These are phyloP conservation scores for Poicephalus meyeri DNA, from an alignment of 2,113 vertebrate genomes.

Conservation along the genomic window DNA sequence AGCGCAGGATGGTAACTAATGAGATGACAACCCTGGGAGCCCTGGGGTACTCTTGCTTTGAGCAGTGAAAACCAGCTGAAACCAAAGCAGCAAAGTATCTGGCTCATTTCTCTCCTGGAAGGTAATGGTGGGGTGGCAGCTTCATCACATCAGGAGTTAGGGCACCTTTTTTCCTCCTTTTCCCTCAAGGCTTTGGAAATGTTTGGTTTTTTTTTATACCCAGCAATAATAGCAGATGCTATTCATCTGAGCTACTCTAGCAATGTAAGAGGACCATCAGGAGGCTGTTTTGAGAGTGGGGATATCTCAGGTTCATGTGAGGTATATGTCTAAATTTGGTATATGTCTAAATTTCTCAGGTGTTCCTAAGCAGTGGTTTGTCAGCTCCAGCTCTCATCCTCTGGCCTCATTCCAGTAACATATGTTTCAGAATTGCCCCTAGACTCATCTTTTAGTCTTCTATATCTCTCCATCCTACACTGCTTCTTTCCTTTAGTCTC, in stretches of 20 bases:
- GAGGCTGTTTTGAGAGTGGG: not conserved
- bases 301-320: not conserved
- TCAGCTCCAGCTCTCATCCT: not conserved
- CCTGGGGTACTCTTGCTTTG: not conserved
- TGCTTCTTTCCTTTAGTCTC: not conserved
- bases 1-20: not conserved
- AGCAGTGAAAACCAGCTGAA: not conserved
- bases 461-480: not conserved
- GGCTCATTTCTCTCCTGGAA: not conserved
- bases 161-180: not conserved
- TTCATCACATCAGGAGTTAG: not conserved
- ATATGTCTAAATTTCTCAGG: not conserved
- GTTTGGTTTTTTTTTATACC: not conserved
- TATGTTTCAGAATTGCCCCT: not conserved
- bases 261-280: not conserved
- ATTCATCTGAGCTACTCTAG: not conserved
- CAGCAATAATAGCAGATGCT: not conserved
- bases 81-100: not conserved
- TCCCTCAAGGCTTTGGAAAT: not conserved
- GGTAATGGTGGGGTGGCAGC: not conserved
- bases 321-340: not conserved
- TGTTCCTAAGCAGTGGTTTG: not conserved
- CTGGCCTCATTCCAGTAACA: not conserved
- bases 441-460: not conserved
- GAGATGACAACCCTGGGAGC: not conserved